phyloP scores from a whole-genome alignment of 92 coral and sea anemone species.

The Porites rus region DNA sequence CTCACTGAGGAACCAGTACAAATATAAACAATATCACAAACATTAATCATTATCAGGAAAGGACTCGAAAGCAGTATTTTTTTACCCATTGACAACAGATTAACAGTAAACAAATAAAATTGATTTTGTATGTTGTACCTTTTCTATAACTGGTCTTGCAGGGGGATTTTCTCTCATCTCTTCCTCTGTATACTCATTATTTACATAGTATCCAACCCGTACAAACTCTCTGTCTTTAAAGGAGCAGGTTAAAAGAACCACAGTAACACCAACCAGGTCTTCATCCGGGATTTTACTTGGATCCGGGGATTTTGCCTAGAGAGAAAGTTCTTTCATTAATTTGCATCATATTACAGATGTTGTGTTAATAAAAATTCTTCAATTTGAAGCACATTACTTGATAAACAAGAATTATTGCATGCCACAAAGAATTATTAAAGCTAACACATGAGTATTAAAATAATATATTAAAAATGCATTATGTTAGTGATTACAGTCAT shows the following conservation, averaged over 20 bases:
- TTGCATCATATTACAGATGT: too few relatives aligned
- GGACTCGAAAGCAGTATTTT: background rate
- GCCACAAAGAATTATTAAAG: too few relatives aligned
- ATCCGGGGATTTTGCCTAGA: slow-evolving; percentile 95
- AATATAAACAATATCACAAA: too few relatives aligned
- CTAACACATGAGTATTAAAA: too few relatives aligned
- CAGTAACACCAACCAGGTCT: slow-evolving; percentile 96
- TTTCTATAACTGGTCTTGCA: slow-evolving; percentile 88
- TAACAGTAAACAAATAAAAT: too few relatives aligned
- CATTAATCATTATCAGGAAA: too few relatives aligned
- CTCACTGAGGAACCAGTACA: too few relatives aligned
- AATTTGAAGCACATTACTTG: too few relatives aligned
- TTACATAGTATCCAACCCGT: slow-evolving; percentile 96
- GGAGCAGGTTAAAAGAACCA: slow-evolving; percentile 90
- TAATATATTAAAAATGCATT: too few relatives aligned
- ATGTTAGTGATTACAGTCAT: too few relatives aligned
- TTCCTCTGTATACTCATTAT: slow-evolving; percentile 88
- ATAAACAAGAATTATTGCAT: too few relatives aligned
- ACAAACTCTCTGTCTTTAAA: slow-evolving; percentile 92
- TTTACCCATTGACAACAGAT: too few relatives aligned
- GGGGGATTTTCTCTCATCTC: slow-evolving; percentile 98
- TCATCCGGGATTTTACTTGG: slow-evolving; percentile 86
- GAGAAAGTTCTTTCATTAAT: background rate
- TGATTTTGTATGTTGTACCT: slow-evolving; percentile 53
- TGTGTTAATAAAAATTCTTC: background rate